Evolutionary conservation across 2,888 invertebrate species (phyloP).

Genomic region (Desoria tigrina): DNA sequence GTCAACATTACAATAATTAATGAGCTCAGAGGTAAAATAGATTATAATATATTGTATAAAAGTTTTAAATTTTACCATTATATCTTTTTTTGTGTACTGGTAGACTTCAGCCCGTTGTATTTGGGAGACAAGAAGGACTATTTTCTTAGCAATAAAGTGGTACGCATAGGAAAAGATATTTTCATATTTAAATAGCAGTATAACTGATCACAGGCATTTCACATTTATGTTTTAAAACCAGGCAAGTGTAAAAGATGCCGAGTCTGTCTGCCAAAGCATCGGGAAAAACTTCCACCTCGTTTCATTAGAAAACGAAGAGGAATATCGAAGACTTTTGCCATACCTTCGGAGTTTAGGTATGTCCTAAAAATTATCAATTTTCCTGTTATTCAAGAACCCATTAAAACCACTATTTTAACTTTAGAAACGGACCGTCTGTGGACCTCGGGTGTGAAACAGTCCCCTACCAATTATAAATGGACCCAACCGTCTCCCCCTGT

Average conservation of each 20-base stretch:
- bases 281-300: conserved; percentile 31
- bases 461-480: not conserved
- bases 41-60: too few relatives aligned
- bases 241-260: conserved; percentile 21
- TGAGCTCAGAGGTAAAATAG: too few relatives aligned
- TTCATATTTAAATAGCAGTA: too few relatives aligned
- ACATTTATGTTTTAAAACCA: not conserved
- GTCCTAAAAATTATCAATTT: conserved; percentile 10
- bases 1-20: too few relatives aligned
- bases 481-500: conserved; percentile 5
- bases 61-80: too few relatives aligned
- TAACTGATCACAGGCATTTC: too few relatives aligned
- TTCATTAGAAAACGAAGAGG: conserved; percentile 21
- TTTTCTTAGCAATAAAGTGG: conserved; percentile 14
- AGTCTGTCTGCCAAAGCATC: conserved; percentile 24
- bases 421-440: conserved; percentile 16
- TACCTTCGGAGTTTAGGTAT: conserved; percentile 20
- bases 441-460: conserved; percentile 26
- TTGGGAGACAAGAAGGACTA: conserved; percentile 5
- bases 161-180: not conserved
- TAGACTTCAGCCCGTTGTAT: not conserved
- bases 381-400: not conserved
- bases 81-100: too few relatives aligned
- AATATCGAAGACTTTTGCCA: conserved; percentile 18
- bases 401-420: not conserved